These are phyloP conservation scores for Listronotus oregonensis DNA, from an alignment of 1,140 invertebrate genomes.

Conservation along the genomic window DNA sequence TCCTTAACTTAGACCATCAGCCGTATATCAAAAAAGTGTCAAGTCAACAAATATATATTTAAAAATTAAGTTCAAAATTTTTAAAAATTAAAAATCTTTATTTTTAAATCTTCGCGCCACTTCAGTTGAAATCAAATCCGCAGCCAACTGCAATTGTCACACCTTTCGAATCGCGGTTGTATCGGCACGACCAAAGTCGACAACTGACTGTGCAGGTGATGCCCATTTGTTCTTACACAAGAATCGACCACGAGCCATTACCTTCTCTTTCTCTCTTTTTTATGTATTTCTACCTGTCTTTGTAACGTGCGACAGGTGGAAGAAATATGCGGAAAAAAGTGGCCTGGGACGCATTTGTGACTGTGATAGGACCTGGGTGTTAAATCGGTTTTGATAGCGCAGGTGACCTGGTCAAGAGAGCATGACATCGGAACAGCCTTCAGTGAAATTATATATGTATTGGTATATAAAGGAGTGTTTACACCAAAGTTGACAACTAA, in stretches of 20 bases:
- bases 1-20: too few relatives aligned
- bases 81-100: slow-evolving; percentile 6
- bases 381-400: slow-evolving; percentile 5
- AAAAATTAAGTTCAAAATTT: too few relatives aligned
- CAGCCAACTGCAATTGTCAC: not conserved
- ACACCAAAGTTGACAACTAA: too few relatives aligned
- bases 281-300: slow-evolving; percentile 31
- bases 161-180: slow-evolving; percentile 11
- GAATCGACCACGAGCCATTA: slow-evolving; percentile 37
- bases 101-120: slow-evolving; percentile 15
- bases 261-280: slow-evolving; percentile 38
- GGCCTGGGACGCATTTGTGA: not conserved
- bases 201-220: slow-evolving; percentile 29
- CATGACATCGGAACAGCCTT: too few relatives aligned
- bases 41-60: too few relatives aligned
- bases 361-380: not conserved
- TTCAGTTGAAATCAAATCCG: not conserved
- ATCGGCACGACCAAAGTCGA: slow-evolving; percentile 20
- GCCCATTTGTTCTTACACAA: slow-evolving; percentile 24
- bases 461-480: too few relatives aligned
- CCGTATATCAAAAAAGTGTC: too few relatives aligned
- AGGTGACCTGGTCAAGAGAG: not conserved
- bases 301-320: slow-evolving; percentile 34
- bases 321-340: slow-evolving; percentile 31
- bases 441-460: too few relatives aligned